These are phyloP conservation scores for Ascidia mentula DNA, from an alignment of 23 tunicate species.

Conservation along the genomic window DNA sequence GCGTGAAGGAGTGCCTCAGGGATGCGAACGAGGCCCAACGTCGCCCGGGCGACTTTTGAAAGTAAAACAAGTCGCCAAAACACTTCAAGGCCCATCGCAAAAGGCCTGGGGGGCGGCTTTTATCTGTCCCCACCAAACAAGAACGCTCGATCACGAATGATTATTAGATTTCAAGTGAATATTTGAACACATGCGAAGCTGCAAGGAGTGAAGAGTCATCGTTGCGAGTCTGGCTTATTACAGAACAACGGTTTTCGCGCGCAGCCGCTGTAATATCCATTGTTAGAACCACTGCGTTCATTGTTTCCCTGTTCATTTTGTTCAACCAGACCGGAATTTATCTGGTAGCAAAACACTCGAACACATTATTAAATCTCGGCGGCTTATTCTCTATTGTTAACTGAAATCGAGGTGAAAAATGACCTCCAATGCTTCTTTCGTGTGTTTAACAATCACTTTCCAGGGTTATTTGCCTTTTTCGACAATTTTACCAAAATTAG, in stretches of 20 bases:
- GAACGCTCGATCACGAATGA: background rate
- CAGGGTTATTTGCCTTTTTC: no score
- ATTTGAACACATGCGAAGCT: slow-evolving; percentile 6
- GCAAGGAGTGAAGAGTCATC: background rate
- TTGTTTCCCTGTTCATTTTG: no score
- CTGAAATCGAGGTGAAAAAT: no score
- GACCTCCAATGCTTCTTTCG: no score
- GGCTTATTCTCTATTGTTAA: no score
- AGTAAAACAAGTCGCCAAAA: slow-evolving; percentile 1
- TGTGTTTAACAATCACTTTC: no score
- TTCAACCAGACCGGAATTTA: no score
- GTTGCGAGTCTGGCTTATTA: background rate
- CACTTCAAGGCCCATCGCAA: slow-evolving; percentile 2
- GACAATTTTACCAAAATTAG: no score
- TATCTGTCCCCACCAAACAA: background rate
- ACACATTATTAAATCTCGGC: no score
- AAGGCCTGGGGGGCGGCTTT: background rate
- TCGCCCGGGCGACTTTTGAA: background rate
- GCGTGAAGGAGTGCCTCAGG: background rate
- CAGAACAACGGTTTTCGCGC: background rate
- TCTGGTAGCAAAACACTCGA: no score
- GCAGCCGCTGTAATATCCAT: background rate
- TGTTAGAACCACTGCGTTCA: no score
- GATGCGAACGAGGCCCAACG: background rate
- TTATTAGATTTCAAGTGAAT: background rate